Base-by-base conservation (phyloP, 2,113 vertebrate species). In the Pagrus major region DNA sequence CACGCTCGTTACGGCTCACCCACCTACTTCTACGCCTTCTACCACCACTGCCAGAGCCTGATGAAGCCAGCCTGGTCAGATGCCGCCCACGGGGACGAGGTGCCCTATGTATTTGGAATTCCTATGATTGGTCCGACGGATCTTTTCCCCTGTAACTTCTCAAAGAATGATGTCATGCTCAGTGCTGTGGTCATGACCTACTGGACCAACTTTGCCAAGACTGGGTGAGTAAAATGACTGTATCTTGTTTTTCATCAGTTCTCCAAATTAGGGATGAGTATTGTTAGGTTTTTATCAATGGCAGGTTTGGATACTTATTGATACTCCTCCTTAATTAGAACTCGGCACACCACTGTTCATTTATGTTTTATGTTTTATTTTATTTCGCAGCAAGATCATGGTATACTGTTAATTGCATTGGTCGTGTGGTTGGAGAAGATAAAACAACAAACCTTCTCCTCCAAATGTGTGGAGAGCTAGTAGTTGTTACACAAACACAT, bases 181-280 rank as follows among this genome's bases (percentile, higher is more conserved):
- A 99, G 98, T 0, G 98, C 98, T 0, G 98, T 99, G 18, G 98
- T 99, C 80, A 99, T 99, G 98, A 99, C 98, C 86, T 99, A 99
- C 94, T 99, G 98, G 98, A 99, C 98, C 91, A 99, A 99, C 94
- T 99, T 99, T 89, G 98, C 98, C 94, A 99, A 99, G 93, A 99
- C 98, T 15, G 98, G 98, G 98, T 99, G 93, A 97, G 98, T 91
- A 18, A 41, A 71, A 27, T 25, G 1, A 69, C 12, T 52, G 1
- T 27, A 1, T 39, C 9, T 56, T 58, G 9, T 20, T 39, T 74
- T 23, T 7, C 3, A 71, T 41, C 6, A 20, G 1, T 18, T 25
- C 33, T 65, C 10, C 3, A 0, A 37, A 52, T 55, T 55, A 35
- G 6, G 20, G 21, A 37, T 58, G 16, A 4, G 8, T 25, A 16